Evolutionary conservation across 2,113 vertebrate species (phyloP).

Genomic region (Fulmarus glacialis): DNA sequence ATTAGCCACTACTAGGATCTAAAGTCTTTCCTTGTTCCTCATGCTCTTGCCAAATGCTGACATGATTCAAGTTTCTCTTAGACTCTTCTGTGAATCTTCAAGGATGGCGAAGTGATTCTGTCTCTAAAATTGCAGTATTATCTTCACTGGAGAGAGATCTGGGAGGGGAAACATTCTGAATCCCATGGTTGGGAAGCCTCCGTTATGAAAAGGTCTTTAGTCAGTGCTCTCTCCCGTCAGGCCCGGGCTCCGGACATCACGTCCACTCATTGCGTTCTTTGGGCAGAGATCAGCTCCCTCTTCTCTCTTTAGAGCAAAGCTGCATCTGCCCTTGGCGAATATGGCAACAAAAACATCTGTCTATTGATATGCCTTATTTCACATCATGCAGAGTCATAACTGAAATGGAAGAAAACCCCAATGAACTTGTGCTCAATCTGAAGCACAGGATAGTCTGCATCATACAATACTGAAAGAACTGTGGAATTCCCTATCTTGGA

Average conservation of each 20-base stretch:
- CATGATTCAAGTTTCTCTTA: background rate
- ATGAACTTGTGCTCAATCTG: background rate
- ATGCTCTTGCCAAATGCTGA: background rate
- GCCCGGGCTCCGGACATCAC: rapidly evolving
- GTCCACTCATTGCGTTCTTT: background rate
- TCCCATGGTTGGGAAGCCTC: background rate
- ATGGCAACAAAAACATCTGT: background rate
- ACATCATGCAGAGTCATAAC: background rate
- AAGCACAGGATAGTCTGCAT: background rate
- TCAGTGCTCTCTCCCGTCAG: background rate
- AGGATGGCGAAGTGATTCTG: background rate
- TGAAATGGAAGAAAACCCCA: background rate
- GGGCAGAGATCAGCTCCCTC: background rate
- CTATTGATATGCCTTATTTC: background rate
- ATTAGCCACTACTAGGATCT: background rate
- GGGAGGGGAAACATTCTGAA: background rate
- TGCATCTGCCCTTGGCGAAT: background rate
- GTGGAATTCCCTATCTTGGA: background rate
- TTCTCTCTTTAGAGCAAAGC: background rate
- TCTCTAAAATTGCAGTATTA: background rate
- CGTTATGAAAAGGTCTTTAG: background rate
- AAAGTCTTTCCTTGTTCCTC: background rate
- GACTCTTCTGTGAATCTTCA: background rate
- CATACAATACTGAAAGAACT: background rate
- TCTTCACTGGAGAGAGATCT: background rate